Base-by-base conservation (phyloP, 2,113 vertebrate genomes). In the Corydoras sp. region DNA sequence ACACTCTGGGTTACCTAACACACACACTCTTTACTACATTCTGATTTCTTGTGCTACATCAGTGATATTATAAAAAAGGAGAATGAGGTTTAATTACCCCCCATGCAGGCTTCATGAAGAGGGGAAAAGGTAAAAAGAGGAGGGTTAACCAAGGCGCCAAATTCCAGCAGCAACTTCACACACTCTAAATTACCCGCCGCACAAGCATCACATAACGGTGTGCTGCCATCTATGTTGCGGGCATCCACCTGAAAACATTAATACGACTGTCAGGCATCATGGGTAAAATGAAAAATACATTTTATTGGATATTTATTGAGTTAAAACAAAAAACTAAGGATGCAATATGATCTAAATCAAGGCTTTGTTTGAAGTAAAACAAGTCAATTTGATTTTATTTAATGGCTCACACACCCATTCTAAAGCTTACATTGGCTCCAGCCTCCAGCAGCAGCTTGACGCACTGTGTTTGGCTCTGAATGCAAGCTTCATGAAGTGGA, bases 61-160 rank as follows among this genome's bases (percentile, higher is more conserved):
- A 43, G 35, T 43, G 7, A 43, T 43, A 43, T 4, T 43, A 43
- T 43, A 43, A 30, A 59, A 14, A 15, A 53, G 24, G 24, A 6
- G 29, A 49, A 11, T 50, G 14, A 48, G 10, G 2, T 5, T 4
- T 9, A 4, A 81, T 86, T 73, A 94, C 96, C 95, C 0, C 89
- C 93, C 91, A 97, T 92, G 86, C 96, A 97, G 85, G 96, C 95
- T 73, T 98, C 96, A 0, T 98, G 95, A 13, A 98, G 91, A 0
- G 95, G 96, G 0, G 96, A 98, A 0, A 93, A 92, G 0, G 94
- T 95, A 50, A 86, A 88, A 0, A 96, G 87, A 0, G 91, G 90
- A 0, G 95, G 93, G 80, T 98, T 97, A 11, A 93, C 89, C 68
- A 88, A 91, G 5, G 96, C 96, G 0, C 95, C 95, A 0, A 90